Evolutionary conservation across 92 coral and sea anemone species (phyloP).

Genomic region (Parazoanthus swiftii): DNA sequence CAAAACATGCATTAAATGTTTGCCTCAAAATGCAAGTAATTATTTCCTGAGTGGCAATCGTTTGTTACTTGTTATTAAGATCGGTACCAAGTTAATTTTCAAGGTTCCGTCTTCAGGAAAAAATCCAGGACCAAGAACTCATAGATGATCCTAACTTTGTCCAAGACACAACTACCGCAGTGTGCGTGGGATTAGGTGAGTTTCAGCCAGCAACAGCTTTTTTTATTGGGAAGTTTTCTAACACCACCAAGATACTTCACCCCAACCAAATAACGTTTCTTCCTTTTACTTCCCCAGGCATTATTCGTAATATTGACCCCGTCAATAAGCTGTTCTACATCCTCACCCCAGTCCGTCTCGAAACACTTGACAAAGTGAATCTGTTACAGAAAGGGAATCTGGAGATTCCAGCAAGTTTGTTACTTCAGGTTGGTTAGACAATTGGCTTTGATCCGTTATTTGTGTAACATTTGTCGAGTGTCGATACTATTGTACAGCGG

Average conservation of each 20-base stretch:
- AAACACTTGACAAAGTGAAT: constrained; percentile 72
- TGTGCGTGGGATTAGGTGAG: constrained; percentile 84
- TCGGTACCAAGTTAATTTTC: not conserved
- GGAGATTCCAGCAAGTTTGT: constrained; percentile 79
- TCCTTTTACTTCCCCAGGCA: constrained; percentile 52
- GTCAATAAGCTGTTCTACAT: constrained; percentile 68
- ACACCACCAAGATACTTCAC: too few relatives aligned
- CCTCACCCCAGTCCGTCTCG: constrained; percentile 78
- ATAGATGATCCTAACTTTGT: constrained; percentile 14
- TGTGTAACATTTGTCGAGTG: not conserved
- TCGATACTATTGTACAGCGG: not conserved
- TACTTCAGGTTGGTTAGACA: constrained; percentile 62
- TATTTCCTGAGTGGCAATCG: not conserved
- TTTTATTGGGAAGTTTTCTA: too few relatives aligned
- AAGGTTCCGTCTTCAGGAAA: not conserved
- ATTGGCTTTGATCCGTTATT: not conserved
- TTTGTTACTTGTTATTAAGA: not conserved
- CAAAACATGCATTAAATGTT: too few relatives aligned
- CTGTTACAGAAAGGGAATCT: constrained; percentile 85
- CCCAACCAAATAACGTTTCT: not conserved
- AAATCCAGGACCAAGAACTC: not conserved
- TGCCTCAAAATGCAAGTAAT: not conserved
- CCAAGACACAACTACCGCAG: constrained; percentile 46
- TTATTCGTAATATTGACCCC: constrained; percentile 87
- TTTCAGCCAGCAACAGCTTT: not conserved